Percentiles rank a stretch among this genome's conserved stretches.
These are phyloP conservation scores for Saccopteryx leptura DNA, from an alignment of 2,113 vertebrate genomes.

Conservation along the genomic window DNA sequence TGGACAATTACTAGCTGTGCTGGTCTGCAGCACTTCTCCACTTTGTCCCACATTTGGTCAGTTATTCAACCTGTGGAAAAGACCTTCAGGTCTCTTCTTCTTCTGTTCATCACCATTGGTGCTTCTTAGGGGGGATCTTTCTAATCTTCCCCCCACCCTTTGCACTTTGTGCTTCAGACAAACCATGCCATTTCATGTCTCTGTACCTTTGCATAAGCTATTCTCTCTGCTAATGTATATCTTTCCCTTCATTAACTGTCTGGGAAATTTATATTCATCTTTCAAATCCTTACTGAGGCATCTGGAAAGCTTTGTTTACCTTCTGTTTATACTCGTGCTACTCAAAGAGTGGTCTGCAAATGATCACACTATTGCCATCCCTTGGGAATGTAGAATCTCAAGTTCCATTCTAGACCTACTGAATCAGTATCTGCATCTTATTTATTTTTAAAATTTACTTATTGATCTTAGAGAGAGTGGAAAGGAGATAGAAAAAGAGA, in stretches of 20 bases:
- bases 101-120: not conserved
- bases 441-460: no score
- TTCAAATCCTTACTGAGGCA: not conserved
- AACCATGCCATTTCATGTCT: not conserved
- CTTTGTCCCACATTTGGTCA: not conserved
- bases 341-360: not conserved
- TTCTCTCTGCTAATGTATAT: not conserved
- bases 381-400: not conserved
- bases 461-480: no score
- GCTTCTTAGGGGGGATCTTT: not conserved
- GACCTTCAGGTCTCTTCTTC: not conserved
- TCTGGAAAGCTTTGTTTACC: constrained; percentile 33
- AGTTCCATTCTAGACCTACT: not conserved
- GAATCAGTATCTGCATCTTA: not conserved
- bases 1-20: no score
- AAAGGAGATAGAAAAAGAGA: no score
- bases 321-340: not conserved
- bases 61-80: not conserved
- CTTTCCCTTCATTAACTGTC: not conserved
- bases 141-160: not conserved
- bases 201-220: not conserved
- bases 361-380: not conserved
- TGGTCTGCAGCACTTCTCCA: no score
- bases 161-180: constrained; percentile 2
- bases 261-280: not conserved